Conservation (phyloP, 1,140 invertebrate genomes). For the Drosophila sechellia region DNA sequence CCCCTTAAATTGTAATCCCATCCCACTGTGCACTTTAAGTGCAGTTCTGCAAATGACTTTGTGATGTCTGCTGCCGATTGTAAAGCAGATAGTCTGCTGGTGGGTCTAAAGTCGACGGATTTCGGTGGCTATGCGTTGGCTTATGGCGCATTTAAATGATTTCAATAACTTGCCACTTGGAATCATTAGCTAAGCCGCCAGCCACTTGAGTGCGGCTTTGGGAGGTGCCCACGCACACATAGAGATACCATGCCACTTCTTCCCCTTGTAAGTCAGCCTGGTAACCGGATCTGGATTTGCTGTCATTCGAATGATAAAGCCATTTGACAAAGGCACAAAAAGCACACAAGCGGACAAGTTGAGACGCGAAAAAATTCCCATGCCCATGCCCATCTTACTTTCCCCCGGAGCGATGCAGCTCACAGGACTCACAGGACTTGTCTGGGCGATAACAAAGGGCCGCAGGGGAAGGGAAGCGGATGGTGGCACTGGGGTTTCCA, state of each 20-base stretch:
- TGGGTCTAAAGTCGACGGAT: constrained; percentile 34
- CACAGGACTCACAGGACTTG: constrained; percentile 35
- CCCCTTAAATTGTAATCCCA: not conserved
- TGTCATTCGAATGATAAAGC: constrained; percentile 77
- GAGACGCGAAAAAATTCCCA: constrained; percentile 61
- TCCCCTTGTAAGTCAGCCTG: constrained; percentile 48
- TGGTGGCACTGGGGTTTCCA: not conserved
- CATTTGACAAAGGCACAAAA: constrained; percentile 68
- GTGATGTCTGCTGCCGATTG: constrained; percentile 32
- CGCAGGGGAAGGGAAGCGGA: constrained; percentile 20
- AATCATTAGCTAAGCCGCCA: constrained; percentile 61
- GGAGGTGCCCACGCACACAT: constrained; percentile 20
- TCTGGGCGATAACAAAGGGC: constrained; percentile 58
- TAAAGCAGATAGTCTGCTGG: constrained; percentile 13
- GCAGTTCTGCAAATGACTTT: constrained; percentile 24
- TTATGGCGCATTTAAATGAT: constrained; percentile 60
- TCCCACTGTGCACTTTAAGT: constrained; percentile 30
- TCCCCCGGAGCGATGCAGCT: constrained; percentile 33
- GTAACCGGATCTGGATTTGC: constrained; percentile 60
- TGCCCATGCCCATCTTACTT: not conserved
- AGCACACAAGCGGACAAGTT: constrained; percentile 70
- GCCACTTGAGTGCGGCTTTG: constrained; percentile 58
- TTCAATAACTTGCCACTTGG: constrained; percentile 71
- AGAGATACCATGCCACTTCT: constrained; percentile 1
- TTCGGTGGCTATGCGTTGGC: constrained; percentile 44